Evolutionary conservation across 2,888 invertebrate species (phyloP).

Genomic region (Papilio elwesi): DNA sequence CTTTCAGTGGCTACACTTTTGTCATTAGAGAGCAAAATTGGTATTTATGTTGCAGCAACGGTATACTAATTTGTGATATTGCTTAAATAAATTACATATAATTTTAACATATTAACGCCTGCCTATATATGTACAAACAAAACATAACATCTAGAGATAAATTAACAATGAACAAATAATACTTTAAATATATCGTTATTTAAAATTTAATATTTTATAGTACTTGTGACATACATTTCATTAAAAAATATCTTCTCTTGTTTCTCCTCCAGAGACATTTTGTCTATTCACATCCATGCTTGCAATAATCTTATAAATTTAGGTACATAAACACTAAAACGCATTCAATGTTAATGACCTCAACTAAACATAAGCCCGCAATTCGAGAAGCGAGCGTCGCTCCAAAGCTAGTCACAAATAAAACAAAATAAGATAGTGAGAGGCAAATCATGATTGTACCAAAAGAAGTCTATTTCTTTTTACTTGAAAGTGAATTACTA

Average conservation of each 20-base stretch:
- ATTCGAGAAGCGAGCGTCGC: constrained; percentile 4
- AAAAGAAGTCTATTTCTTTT: constrained; percentile 43
- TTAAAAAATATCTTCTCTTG: too few species aligned
- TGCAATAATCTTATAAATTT: too few species aligned
- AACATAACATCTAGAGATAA: too few species aligned
- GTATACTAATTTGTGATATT: constrained; percentile 1
- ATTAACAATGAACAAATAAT: too few species aligned
- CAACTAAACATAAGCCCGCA: not conserved
- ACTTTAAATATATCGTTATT: too few species aligned
- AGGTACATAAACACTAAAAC: not conserved
- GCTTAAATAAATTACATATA: not conserved
- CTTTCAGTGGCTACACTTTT: constrained; percentile 24
- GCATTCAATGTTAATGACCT: not conserved
- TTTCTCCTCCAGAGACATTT: too few species aligned
- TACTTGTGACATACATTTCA: too few species aligned
- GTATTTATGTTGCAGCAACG: not conserved
- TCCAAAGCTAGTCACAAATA: constrained; percentile 25
- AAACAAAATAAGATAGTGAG: constrained; percentile 49
- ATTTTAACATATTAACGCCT: too few species aligned
- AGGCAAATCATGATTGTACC: constrained; percentile 48
- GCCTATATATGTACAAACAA: too few species aligned
- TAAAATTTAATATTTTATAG: too few species aligned
- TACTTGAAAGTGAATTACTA: constrained; percentile 53
- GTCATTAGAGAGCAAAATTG: constrained; percentile 11
- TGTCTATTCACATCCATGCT: too few species aligned